These are phyloP conservation scores for Drosophila pseudoananassae DNA, from an alignment of 1,140 invertebrate genomes.

Conservation along the genomic window DNA sequence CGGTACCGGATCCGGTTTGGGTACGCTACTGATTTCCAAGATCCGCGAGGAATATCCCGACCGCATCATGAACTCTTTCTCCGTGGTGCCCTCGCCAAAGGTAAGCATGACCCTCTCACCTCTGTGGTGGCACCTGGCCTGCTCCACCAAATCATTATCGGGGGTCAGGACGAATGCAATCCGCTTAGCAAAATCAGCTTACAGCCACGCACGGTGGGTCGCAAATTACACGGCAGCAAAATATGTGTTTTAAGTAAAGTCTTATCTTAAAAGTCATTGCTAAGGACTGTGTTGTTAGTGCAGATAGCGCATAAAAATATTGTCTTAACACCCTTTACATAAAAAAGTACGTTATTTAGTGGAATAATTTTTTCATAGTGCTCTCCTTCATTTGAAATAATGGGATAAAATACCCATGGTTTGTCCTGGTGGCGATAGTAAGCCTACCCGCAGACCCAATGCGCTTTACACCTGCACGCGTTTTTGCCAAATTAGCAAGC, in stretches of 20 bases:
- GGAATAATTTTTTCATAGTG: not conserved
- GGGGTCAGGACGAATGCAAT: constrained; percentile 40
- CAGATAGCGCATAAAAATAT: no score
- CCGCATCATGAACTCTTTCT: constrained; percentile 96
- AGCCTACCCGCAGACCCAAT: constrained; percentile 53
- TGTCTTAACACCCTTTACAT: no score
- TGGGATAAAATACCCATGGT: constrained; percentile 13
- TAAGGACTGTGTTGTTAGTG: no score
- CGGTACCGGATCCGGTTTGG: constrained; percentile 95
- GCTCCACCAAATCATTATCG: constrained; percentile 17
- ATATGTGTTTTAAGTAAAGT: not conserved
- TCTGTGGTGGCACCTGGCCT: not conserved
- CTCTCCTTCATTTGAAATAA: not conserved
- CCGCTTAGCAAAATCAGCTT: constrained; percentile 76
- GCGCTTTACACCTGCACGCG: constrained; percentile 70
- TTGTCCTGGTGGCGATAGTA: constrained; percentile 37
- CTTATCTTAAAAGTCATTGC: no score
- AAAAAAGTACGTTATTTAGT: no score
- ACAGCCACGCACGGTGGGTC: constrained; percentile 34
- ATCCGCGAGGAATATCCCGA: constrained; percentile 96
- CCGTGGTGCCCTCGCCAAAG: constrained; percentile 95
- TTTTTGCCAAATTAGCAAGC: constrained; percentile 69
- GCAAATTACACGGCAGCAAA: constrained; percentile 9
- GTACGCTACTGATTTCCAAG: constrained; percentile 93
- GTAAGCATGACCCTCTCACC: constrained; percentile 84